Evolutionary conservation across 2,113 vertebrate species (phyloP).

Genomic region (Anhinga rufa): DNA sequence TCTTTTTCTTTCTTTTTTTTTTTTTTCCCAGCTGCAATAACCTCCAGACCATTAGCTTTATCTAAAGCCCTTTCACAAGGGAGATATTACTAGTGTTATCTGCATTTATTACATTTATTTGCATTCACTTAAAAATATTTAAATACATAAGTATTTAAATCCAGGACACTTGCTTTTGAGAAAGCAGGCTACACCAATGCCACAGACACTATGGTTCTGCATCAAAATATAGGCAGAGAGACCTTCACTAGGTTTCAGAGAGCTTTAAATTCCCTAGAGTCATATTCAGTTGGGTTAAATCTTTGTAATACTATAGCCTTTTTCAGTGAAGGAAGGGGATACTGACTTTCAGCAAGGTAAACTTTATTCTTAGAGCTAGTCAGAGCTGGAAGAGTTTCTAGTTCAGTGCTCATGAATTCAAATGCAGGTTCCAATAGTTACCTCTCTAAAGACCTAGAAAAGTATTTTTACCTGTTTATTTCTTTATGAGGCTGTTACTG

Average conservation of each 20-base stretch:
- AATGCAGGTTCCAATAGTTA: neutral
- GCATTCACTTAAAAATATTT: neutral
- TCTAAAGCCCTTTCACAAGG: neutral
- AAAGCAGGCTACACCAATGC: neutral
- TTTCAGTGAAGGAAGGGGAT: neutral
- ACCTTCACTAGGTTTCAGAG: neutral
- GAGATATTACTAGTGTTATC: neutral
- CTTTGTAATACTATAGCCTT: neutral
- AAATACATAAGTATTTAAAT: neutral
- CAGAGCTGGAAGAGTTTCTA: neutral
- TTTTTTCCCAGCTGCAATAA: accelerated
- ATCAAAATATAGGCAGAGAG: neutral
- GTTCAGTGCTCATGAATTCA: neutral
- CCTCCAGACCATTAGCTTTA: neutral
- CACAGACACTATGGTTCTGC: neutral
- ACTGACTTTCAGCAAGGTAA: neutral
- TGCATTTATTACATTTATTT: neutral
- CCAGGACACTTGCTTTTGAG: neutral
- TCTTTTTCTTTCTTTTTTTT: neutral
- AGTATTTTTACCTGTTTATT: neutral
- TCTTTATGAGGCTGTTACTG: neutral
- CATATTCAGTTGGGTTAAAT: neutral
- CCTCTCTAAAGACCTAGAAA: neutral
- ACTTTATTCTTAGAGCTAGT: neutral
- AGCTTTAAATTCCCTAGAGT: neutral